A percentile compares a stretch with the other conserved stretches of the same genome.
Conservation (phyloP, 1,140 invertebrate genomes). For the Trissolcus basalis region DNA sequence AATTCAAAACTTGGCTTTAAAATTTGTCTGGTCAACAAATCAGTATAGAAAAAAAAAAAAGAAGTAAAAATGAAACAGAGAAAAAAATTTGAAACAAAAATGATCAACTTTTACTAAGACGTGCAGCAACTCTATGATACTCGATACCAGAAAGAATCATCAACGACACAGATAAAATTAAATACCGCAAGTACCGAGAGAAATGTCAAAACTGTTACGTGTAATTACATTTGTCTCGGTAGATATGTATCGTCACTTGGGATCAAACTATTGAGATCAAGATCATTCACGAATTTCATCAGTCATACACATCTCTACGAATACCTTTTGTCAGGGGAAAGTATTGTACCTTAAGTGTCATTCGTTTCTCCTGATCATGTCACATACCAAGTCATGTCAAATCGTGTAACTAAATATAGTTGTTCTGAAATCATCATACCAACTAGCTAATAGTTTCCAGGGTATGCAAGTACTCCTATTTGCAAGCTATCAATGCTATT, state of each 20-base stretch:
- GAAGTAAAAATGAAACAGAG: too few species aligned
- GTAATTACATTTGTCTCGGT: conserved; percentile 38
- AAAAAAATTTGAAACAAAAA: too few species aligned
- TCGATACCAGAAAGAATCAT: conserved; percentile 61
- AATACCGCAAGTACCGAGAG: conserved; percentile 61
- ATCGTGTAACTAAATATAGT: conserved; percentile 28
- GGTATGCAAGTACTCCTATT: conserved; percentile 41
- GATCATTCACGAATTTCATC: conserved; percentile 4
- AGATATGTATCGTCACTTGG: conserved; percentile 3
- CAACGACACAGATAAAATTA: conserved; percentile 47
- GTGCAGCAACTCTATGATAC: conserved; percentile 67
- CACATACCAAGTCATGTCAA: conserved; percentile 31
- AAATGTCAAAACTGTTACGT: conserved; percentile 46
- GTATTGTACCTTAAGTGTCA: conserved; percentile 39
- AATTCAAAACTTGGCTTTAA: neutral
- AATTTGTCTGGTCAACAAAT: conserved; percentile 60
- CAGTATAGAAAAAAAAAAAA: conserved; percentile 40
- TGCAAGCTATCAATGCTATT: conserved; percentile 29
- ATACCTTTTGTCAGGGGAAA: conserved; percentile 41
- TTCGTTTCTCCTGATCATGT: conserved; percentile 37
- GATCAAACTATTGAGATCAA: conserved; percentile 46
- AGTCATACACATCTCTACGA: conserved; percentile 10
- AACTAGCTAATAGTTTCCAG: conserved; percentile 40
- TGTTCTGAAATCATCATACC: neutral
- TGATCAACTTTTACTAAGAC: too few species aligned